A percentile compares a stretch with the other conserved stretches of the same genome.
phyloP scores from a whole-genome alignment of 92 coral and sea anemone genomes.

The Palythoa caribaeorum region DNA sequence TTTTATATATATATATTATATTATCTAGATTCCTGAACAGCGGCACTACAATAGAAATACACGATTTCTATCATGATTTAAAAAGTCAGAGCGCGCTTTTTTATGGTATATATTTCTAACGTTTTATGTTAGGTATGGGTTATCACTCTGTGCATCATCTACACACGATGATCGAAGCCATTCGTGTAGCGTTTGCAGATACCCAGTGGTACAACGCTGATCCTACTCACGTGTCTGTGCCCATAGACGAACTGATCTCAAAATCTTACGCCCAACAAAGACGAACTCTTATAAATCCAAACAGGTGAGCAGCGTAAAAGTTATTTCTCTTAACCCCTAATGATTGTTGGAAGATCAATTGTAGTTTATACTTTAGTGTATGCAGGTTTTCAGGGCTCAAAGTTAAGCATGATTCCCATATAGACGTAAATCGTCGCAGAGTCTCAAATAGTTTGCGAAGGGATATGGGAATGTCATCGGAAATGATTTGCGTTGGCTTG shows the following conservation, averaged over 20 bases:
- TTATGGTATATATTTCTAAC: constrained; percentile 51
- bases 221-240: constrained; percentile 79
- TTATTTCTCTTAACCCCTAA: background rate
- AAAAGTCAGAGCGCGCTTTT: constrained; percentile 46
- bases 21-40: too few relatives aligned
- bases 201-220: constrained; percentile 93
- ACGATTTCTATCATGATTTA: too few relatives aligned
- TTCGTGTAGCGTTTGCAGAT: constrained; percentile 91
- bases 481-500: too few relatives aligned
- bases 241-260: constrained; percentile 73
- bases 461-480: too few relatives aligned
- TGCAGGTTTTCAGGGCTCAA: too few relatives aligned
- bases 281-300: constrained; percentile 67
- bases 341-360: background rate
- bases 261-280: constrained; percentile 80
- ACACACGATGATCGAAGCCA: constrained; percentile 82
- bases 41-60: too few relatives aligned
- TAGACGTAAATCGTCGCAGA: too few relatives aligned
- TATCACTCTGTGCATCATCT: constrained; percentile 88
- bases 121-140: constrained; percentile 66
- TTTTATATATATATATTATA: too few relatives aligned
- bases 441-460: too few relatives aligned
- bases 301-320: constrained; percentile 68
- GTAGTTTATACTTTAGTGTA: background rate
- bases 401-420: too few relatives aligned